Evolutionary conservation across 2,888 invertebrate genomes (phyloP), one percentile per base, ranked within the genome.

Genomic region (Meghimatium bilineatum): DNA sequence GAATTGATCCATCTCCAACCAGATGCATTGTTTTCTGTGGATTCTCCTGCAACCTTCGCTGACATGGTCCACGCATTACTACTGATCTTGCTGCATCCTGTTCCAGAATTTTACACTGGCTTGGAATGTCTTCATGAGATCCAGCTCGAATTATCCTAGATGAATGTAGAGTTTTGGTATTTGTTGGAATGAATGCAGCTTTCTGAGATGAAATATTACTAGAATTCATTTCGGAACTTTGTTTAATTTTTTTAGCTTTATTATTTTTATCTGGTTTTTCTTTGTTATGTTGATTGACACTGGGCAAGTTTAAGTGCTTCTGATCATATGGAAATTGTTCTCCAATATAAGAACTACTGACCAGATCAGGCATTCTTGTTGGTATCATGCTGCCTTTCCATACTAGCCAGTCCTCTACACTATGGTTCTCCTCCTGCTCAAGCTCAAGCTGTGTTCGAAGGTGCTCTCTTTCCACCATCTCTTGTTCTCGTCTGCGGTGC

Each of bases 381-480:
- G 72, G 5, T 56, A 34, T 23, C 36, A 52, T 17, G 10, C 66
- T 56, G 32, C 75, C 84, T 60, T 80, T 86, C 85, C 80, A 84
- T 60, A 88, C 89, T 56, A 92, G 84, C 77, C 91, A 86, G 83
- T 91, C 91, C 66, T 92, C 91, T n/a, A 91, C 88, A 86, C 91
- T 91, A 77, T 91, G 90, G 12, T 88, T 82, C 29, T 91, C 91
- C 79, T 91, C 91, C 67, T 87, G 87, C 81, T 92, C 92, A 38
- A 91, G 80, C 83, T 92, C 92, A 38, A 89, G 88, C 80, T 90
- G 89, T 0, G 90, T 91, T 23, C 89, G 90, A 83, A 88, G 87
- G 82, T 90, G 90, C 82, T 92, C 91, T 76, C 89, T 88, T 71
- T 92, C 92, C 32, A 91, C 89, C 71, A 88, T 78, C 81, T 91